Conservation (phyloP, 2,113 vertebrate genomes). For the Dinomys branickii region DNA sequence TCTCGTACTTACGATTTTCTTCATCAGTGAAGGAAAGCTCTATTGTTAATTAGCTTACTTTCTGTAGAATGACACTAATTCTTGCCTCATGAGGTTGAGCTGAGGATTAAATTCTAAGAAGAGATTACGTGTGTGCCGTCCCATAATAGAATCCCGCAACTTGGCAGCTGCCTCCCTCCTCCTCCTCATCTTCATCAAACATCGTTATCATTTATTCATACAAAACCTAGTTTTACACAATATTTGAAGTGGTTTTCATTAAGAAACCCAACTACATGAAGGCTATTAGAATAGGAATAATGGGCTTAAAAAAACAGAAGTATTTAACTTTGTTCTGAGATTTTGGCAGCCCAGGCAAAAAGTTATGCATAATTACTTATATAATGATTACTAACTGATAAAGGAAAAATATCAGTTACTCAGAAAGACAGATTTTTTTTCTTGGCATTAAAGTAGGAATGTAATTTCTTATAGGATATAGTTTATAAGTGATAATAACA, state of each 20-base stretch:
- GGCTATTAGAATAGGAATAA: conserved; percentile 30
- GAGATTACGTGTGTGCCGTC: background rate
- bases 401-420: conserved; percentile 30
- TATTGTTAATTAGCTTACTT: conserved; percentile 24
- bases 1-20: background rate
- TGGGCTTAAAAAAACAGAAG: background rate
- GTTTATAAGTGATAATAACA: background rate
- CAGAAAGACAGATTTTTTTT: conserved; percentile 1
- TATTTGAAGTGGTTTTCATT: conserved; percentile 33
- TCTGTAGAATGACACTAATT: conserved; percentile 36
- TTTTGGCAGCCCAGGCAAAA: conserved; percentile 8
- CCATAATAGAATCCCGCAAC: background rate
- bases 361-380: conserved; percentile 27
- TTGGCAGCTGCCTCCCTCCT: background rate
- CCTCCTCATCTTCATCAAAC: background rate
- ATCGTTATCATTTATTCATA: background rate
- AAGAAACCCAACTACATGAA: conserved; percentile 12
- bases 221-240: conserved; percentile 4
- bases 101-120: background rate
- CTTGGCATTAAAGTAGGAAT: background rate
- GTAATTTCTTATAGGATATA: background rate
- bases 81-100: background rate
- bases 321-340: conserved; percentile 43
- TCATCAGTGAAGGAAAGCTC: conserved; percentile 24
- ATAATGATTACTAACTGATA: conserved; percentile 27